These are phyloP conservation scores for Rotaria macrura DNA, from an alignment of 2,888 invertebrate species.

Conservation along the genomic window DNA sequence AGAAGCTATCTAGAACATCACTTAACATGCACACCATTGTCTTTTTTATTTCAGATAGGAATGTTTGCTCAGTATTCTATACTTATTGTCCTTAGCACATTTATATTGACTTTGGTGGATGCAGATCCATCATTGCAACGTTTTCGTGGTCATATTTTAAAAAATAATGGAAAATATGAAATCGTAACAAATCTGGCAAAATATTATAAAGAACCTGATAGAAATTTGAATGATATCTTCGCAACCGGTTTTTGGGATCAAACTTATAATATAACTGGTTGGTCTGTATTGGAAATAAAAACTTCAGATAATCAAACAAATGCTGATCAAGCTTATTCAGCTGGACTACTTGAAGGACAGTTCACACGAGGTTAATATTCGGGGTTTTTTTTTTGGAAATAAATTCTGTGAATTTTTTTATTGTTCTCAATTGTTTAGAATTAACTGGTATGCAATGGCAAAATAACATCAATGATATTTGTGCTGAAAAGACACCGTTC, in stretches of 20 bases:
- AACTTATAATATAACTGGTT: conserved; percentile 42
- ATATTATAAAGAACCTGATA: not conserved
- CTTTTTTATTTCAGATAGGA: not conserved
- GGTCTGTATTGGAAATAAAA: conserved; percentile 70
- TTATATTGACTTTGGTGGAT: not conserved
- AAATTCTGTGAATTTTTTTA: not conserved
- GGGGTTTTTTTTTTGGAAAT: not conserved
- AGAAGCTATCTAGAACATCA: not conserved
- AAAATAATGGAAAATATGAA: not conserved
- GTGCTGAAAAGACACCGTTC: conserved; percentile 50
- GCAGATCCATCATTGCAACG: not conserved
- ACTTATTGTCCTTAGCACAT: not conserved
- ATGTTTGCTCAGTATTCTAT: not conserved
- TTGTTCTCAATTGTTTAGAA: conserved; percentile 54
- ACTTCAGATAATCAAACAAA: conserved; percentile 65
- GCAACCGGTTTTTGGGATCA: not conserved
- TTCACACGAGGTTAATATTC: conserved; percentile 53
- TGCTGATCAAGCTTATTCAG: conserved; percentile 70
- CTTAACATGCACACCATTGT: not conserved
- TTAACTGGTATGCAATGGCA: conserved; percentile 68
- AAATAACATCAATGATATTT: conserved; percentile 61
- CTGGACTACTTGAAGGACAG: conserved; percentile 72
- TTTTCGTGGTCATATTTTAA: not conserved
- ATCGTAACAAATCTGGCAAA: not conserved
- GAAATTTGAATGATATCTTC: not conserved